phyloP scores from a whole-genome alignment of 1,140 invertebrate species.

The Diuraphis noxia region DNA sequence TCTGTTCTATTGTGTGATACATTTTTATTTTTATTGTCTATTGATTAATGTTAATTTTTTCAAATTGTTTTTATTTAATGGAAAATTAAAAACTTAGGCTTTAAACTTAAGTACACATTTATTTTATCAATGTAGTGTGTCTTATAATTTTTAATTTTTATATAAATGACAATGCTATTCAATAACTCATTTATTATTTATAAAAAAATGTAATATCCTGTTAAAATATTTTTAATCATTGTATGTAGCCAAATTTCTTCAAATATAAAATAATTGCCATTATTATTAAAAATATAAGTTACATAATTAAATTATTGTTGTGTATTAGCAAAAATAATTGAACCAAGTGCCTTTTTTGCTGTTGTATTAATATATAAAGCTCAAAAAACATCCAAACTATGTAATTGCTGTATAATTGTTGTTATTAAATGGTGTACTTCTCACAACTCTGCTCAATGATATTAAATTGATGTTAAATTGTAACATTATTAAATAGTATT shows the following conservation, averaged over 20 bases:
- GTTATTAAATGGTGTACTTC: not conserved
- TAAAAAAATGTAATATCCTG: not conserved
- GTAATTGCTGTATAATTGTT: not conserved
- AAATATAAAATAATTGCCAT: not conserved
- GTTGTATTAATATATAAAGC: not conserved
- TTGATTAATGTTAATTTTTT: not conserved
- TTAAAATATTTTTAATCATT: not conserved
- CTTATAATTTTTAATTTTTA: not conserved
- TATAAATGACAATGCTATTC: not conserved
- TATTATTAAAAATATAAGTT: not conserved
- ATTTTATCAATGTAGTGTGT: not conserved
- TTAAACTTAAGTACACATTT: not conserved
- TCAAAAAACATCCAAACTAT: not conserved
- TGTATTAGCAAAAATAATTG: not conserved
- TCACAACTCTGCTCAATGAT: not conserved
- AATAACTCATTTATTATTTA: not conserved
- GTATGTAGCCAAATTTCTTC: not conserved
- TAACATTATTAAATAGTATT: not conserved
- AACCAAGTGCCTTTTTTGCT: slow-evolving; percentile 4
- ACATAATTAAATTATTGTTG: not conserved
- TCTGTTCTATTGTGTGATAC: not conserved
- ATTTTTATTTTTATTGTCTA: not conserved
- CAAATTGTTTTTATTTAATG: slow-evolving; percentile 13
- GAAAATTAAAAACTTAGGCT: not conserved
- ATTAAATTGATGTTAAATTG: not conserved